Percentiles rank a stretch among this genome's conserved stretches.
These are phyloP conservation scores for Campylomormyrus numenius DNA, from an alignment of 2,113 vertebrate genomes.

Conservation along the genomic window DNA sequence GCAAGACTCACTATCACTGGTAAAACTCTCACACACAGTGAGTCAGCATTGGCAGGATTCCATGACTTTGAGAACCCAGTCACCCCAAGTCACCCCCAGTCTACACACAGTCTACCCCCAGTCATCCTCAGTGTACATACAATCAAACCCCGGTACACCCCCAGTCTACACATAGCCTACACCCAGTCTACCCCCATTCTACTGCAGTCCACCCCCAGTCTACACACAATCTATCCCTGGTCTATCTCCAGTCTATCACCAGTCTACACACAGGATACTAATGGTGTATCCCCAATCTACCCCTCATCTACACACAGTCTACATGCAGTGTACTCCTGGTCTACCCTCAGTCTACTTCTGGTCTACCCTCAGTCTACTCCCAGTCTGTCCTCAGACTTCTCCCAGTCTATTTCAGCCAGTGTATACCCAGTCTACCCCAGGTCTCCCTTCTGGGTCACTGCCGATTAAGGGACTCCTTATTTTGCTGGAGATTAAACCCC, in stretches of 20 bases:
- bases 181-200: not conserved
- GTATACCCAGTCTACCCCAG: not conserved
- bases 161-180: not conserved
- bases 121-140: not conserved
- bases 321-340: too few relatives aligned
- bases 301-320: too few relatives aligned
- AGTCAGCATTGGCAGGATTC: not conserved
- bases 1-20: not conserved
- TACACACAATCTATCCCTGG: not conserved
- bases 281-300: too few relatives aligned
- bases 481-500: conserved; percentile 27
- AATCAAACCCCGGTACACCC: not conserved
- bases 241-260: not conserved
- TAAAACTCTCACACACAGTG: not conserved
- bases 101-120: not conserved
- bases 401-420: not conserved
- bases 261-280: not conserved
- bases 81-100: not conserved
- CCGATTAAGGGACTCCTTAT: conserved; percentile 33
- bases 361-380: not conserved
- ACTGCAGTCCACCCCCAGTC: not conserved
- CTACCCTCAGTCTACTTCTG: not conserved
- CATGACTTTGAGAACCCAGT: not conserved
- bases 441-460: conserved; percentile 37
- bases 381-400: not conserved